A percentile compares a stretch with the other conserved stretches of the same genome.
Conservation (phyloP, 1,140 invertebrate species). For the Drosophila baimaii region DNA sequence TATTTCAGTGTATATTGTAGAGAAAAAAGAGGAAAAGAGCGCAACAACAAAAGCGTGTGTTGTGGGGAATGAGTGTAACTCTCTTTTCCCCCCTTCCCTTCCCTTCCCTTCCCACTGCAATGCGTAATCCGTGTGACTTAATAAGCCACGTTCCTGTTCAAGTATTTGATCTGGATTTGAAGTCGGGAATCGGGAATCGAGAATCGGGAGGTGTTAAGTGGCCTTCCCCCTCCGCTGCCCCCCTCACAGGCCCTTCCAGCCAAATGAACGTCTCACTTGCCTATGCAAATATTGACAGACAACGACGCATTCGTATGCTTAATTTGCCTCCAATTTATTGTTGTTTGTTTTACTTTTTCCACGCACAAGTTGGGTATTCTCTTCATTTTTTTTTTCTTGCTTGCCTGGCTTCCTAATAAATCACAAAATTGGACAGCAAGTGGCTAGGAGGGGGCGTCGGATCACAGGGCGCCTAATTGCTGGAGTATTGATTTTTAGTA, state of each 20-base stretch:
- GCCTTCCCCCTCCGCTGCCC: not conserved
- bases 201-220: conserved; percentile 39
- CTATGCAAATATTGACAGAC: conserved; percentile 73
- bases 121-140: conserved; percentile 75
- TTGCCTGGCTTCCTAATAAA: conserved; percentile 52
- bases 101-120: not conserved
- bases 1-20: not conserved
- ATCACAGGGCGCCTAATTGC: conserved; percentile 57
- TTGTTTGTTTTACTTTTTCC: conserved; percentile 57
- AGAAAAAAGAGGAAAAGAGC: not conserved
- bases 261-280: conserved; percentile 16
- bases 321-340: conserved; percentile 71
- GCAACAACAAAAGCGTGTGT: conserved; percentile 27
- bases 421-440: conserved; percentile 54
- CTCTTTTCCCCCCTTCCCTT: not conserved
- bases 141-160: conserved; percentile 69
- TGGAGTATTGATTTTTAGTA: conserved; percentile 59
- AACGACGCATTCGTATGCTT: conserved; percentile 59
- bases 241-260: too few relatives aligned
- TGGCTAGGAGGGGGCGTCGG: not conserved
- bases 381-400: conserved; percentile 13
- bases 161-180: conserved; percentile 49
- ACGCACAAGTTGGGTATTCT: conserved; percentile 1
- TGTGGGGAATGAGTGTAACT: conserved; percentile 23
- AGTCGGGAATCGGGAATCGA: too few relatives aligned